Percentiles rank a stretch among this genome's conserved stretches.
Conservation (phyloP, 2,888 invertebrate species). For the Cylloceria caligata region DNA sequence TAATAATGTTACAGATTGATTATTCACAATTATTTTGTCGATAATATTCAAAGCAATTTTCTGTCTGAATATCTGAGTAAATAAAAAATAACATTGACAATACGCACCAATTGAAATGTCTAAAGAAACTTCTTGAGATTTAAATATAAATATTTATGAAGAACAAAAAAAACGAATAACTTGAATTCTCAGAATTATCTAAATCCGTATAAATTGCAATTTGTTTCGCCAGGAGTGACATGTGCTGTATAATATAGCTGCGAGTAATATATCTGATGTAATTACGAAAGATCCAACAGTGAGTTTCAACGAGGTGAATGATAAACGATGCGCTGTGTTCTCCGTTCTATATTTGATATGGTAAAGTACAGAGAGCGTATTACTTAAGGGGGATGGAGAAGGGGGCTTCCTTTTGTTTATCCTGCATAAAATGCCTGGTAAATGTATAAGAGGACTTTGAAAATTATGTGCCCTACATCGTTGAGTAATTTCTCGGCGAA, state of each 20-base stretch:
- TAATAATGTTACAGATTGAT: too few species aligned
- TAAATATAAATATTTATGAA: neutral
- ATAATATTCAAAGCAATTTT: too few species aligned
- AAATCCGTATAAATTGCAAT: neutral
- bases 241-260: neutral
- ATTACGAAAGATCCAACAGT: conserved; percentile 13
- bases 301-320: conserved; percentile 4
- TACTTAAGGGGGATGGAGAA: neutral
- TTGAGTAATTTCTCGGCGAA: conserved; percentile 59
- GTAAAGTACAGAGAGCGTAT: conserved; percentile 35
- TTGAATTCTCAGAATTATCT: neutral
- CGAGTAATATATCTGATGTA: neutral
- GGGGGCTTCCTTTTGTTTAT: conserved; percentile 49
- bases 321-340: conserved; percentile 35
- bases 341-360: conserved; percentile 55
- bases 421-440: conserved; percentile 29
- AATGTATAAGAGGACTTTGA: conserved; percentile 32
- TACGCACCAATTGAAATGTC: too few species aligned
- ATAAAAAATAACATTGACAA: too few species aligned
- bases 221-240: neutral
- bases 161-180: conserved; percentile 6
- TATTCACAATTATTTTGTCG: too few species aligned
- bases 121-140: neutral
- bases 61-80: too few species aligned
- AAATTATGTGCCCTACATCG: conserved; percentile 55